Conservation (phyloP, 2,888 invertebrate species). For the Pseudeuparius sepicola region DNA sequence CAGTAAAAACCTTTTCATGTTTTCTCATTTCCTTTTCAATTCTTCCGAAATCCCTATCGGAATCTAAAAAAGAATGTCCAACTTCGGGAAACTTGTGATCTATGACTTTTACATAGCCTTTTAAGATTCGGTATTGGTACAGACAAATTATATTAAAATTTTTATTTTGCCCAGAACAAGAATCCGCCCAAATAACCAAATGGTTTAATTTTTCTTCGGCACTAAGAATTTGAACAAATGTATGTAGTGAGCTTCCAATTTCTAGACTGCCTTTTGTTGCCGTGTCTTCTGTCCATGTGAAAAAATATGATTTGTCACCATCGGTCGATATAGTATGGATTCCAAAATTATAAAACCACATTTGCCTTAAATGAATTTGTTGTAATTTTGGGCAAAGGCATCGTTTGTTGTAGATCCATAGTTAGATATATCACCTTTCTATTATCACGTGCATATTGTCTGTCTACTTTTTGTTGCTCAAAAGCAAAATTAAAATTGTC, state of each 20-base stretch:
- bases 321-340: slow-evolving; percentile 16
- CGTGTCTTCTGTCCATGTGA: slow-evolving; percentile 26
- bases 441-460: slow-evolving; percentile 1
- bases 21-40: slow-evolving; percentile 3
- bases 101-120: slow-evolving; percentile 7
- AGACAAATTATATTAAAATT: slow-evolving; percentile 14
- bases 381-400: slow-evolving; percentile 22
- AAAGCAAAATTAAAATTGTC: slow-evolving; percentile 15
- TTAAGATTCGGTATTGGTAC: slow-evolving; percentile 12
- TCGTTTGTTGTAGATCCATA: slow-evolving; percentile 23
- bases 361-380: slow-evolving; percentile 23
- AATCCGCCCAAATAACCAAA: slow-evolving; percentile 13
- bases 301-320: slow-evolving; percentile 12
- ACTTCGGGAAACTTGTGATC: slow-evolving; percentile 17
- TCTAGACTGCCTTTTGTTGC: slow-evolving; percentile 8
- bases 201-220: slow-evolving; percentile 8
- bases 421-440: slow-evolving; percentile 17
- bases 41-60: slow-evolving; percentile 2
- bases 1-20: slow-evolving; percentile 2
- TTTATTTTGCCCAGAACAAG: slow-evolving; percentile 14
- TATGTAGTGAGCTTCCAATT: slow-evolving; percentile 10
- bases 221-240: slow-evolving; percentile 11
- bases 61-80: slow-evolving; percentile 10
- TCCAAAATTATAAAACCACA: slow-evolving; percentile 23
- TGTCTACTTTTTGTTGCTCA: slow-evolving; percentile 14